Conservation (phyloP, 1,140 invertebrate species). For the Zeugodacus cucurbitae region DNA sequence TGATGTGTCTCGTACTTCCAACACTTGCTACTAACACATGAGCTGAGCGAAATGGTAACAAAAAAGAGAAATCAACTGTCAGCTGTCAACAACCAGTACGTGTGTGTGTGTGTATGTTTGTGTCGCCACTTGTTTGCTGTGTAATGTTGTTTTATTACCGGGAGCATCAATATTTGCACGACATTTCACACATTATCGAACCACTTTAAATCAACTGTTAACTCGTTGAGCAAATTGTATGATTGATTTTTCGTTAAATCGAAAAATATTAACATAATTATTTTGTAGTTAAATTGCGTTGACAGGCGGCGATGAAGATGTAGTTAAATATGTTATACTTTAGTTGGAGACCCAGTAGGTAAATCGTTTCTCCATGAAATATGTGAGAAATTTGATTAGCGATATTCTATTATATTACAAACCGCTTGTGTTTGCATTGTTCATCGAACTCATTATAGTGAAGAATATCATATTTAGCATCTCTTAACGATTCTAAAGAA, state of each 20-base stretch:
- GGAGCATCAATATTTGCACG: neutral
- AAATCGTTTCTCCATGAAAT: neutral
- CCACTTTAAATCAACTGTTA: neutral
- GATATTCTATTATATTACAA: too few relatives aligned
- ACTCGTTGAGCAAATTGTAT: neutral
- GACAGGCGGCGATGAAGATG: neutral
- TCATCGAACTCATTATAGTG: too few relatives aligned
- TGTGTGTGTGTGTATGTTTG: neutral
- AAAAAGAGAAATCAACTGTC: too few relatives aligned
- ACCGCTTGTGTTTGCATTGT: too few relatives aligned
- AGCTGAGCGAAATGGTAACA: too few relatives aligned
- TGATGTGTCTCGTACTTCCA: too few relatives aligned
- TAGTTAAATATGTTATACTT: neutral
- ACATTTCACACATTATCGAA: conserved; percentile 12
- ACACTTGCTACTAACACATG: too few relatives aligned
- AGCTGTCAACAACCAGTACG: too few relatives aligned
- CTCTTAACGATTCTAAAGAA: too few relatives aligned
- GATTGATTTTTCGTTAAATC: neutral
- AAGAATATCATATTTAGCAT: too few relatives aligned
- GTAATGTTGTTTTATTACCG: neutral
- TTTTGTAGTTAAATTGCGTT: neutral
- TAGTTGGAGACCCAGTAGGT: neutral
- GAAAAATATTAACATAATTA: neutral
- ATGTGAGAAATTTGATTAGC: too few relatives aligned
- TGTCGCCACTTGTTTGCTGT: neutral